Evolutionary conservation across 1,140 invertebrate genomes (phyloP).

Genomic region (Bicyclus anynana): DNA sequence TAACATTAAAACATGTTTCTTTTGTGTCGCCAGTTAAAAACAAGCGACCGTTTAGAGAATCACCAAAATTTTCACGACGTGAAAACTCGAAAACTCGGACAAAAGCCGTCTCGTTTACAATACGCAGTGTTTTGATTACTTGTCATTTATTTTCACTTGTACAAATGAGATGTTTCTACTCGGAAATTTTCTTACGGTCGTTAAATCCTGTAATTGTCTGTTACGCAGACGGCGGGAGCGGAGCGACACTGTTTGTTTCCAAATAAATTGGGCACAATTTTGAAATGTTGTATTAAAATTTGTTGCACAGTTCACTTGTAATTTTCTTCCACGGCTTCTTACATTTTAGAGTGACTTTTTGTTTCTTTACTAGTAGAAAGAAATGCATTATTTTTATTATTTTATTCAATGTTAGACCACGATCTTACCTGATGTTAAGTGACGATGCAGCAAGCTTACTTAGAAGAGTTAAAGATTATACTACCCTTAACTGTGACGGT

Average conservation of each 20-base stretch:
- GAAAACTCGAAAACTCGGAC: too few relatives aligned
- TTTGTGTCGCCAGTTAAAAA: too few relatives aligned
- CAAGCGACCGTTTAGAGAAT: too few relatives aligned
- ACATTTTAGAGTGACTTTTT: background rate
- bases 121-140: constrained; percentile 1
- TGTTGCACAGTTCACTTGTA: background rate
- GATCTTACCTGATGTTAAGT: too few relatives aligned
- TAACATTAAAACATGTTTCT: too few relatives aligned
- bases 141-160: constrained; percentile 17
- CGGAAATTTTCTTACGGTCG: constrained; percentile 9
- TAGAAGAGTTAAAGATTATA: too few relatives aligned
- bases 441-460: too few relatives aligned
- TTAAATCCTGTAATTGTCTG: constrained; percentile 7
- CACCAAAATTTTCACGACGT: too few relatives aligned
- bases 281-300: constrained; percentile 7
- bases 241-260: constrained; percentile 1
- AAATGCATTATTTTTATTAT: too few relatives aligned
- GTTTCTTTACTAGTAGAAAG: too few relatives aligned
- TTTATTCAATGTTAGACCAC: too few relatives aligned
- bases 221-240: constrained; percentile 2
- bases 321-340: background rate
- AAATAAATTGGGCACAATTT: constrained; percentile 9
- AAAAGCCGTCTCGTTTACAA: background rate
- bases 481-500: too few relatives aligned
- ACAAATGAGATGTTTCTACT: constrained; percentile 13